Evolutionary conservation across 2,113 vertebrate species (phyloP).

Genomic region (Orcinus orca): DNA sequence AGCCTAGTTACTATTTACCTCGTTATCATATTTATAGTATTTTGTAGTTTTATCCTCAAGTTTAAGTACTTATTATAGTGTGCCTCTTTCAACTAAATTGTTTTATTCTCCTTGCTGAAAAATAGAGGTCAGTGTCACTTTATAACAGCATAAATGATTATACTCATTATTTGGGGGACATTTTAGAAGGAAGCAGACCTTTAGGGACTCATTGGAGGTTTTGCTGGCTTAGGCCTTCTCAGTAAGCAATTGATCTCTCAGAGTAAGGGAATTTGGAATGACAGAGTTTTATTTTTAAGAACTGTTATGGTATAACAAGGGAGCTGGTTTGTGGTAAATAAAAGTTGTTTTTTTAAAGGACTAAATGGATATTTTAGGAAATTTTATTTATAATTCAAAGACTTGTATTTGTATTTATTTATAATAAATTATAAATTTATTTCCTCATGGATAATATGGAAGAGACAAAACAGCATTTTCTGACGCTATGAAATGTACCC

Average conservation of each 20-base stretch:
- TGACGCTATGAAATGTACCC: neutral
- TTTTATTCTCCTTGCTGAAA: constrained; percentile 2
- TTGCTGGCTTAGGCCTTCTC: neutral
- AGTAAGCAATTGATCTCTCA: neutral
- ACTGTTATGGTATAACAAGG: neutral
- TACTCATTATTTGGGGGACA: neutral
- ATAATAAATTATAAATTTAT: neutral
- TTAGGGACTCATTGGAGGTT: neutral
- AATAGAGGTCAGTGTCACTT: neutral
- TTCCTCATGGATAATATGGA: neutral
- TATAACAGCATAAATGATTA: neutral
- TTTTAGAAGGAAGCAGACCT: neutral
- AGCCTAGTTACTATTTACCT: neutral
- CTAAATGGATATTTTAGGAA: neutral
- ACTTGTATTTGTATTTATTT: neutral
- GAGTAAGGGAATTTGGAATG: neutral
- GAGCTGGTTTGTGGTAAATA: neutral
- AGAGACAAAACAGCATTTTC: neutral
- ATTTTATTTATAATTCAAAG: neutral
- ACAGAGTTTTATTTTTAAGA: constrained; percentile 23
- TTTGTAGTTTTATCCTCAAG: neutral
- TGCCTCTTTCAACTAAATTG: neutral
- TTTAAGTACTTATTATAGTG: neutral
- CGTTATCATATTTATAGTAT: neutral
- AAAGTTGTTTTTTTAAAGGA: neutral